Base-by-base conservation (phyloP, 1,140 invertebrate species). In the Bilobella aurantiaca region DNA sequence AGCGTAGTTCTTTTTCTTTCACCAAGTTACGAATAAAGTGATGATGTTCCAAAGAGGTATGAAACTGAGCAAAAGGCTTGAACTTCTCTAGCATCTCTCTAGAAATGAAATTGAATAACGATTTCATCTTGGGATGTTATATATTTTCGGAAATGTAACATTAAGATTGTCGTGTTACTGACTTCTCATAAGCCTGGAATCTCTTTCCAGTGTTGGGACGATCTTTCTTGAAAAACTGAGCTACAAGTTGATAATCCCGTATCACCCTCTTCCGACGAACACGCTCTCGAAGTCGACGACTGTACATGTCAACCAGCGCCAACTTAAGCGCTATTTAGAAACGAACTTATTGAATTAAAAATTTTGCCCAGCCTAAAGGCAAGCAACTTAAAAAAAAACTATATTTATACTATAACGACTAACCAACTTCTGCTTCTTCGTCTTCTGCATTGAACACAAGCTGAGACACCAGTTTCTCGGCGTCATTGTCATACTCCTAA, bases 401-500 rank as follows among this genome's bases (percentile, higher is more conserved):
- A n/a, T n/a, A n/a, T n/a, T n/a, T n/a, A n/a, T n/a, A n/a, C n/a
- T n/a, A n/a, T n/a, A n/a, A n/a, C n/a, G 58, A 83, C 47, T 82
- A 75, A 73, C 85, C 85, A 73, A 89, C 85, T 79, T 95, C 92
- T 64, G 93, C 80, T 72, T 95, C 91, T 76, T 91, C 90, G 79
- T 95, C 91, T 75, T 93, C 89, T 46, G 84, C 79, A 67, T 81
- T 81, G 72, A 87, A 88, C 2, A 89, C 75, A 62, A 95, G 79
- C 25, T 86, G 86, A 25, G 90, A 92, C 68, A 96, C 87, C 59
- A 95, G 79, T 67, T 87, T 85, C 78, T 96, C 93, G 16, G 92
- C 91, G 74, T 90, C 89, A 77, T 92, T 91, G 76, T 96, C 91
- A 79, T 88, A 91, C 78, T 96, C 93, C 86, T 89, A 70, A 79